phyloP scores from a whole-genome alignment of 2,888 invertebrate genomes.

The Esperia sulphurella region DNA sequence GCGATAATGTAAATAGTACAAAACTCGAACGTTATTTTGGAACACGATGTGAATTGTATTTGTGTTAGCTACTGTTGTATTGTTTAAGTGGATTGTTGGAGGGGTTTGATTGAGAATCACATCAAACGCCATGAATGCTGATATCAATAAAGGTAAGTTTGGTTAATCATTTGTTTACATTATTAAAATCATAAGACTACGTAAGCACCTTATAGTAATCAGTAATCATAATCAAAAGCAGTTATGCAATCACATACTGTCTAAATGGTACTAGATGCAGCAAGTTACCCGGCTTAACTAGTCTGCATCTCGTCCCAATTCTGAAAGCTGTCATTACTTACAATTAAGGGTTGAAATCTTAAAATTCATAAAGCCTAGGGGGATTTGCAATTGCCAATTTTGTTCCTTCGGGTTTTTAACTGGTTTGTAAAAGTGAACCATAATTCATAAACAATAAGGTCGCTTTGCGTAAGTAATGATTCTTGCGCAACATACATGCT shows the following conservation, averaged over 20 bases:
- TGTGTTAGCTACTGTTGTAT: conserved; percentile 11
- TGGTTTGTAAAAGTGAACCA: too few species aligned
- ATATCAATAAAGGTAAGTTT: conserved; percentile 35
- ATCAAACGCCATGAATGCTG: conserved; percentile 25
- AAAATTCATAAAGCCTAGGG: too few species aligned
- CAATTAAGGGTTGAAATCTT: not conserved
- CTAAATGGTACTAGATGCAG: too few species aligned
- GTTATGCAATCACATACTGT: too few species aligned
- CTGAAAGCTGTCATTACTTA: not conserved
- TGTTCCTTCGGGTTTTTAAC: too few species aligned
- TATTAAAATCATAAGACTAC: not conserved
- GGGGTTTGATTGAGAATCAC: conserved; percentile 5
- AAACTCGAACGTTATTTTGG: conserved; percentile 7
- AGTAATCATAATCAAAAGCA: too few species aligned
- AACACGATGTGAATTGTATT: conserved; percentile 18
- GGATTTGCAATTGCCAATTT: too few species aligned
- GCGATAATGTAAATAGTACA: conserved; percentile 16
- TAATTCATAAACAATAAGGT: not conserved
- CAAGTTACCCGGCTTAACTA: too few species aligned
- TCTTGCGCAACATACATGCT: not conserved
- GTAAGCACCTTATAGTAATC: too few species aligned
- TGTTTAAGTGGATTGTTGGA: conserved; percentile 12
- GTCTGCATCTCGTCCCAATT: not conserved
- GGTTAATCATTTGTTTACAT: not conserved
- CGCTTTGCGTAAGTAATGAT: not conserved